Percentiles rank a stretch among this genome's conserved stretches.
These are phyloP conservation scores for Amphibalanus amphitrite DNA, from an alignment of 1,140 invertebrate species.

Conservation along the genomic window DNA sequence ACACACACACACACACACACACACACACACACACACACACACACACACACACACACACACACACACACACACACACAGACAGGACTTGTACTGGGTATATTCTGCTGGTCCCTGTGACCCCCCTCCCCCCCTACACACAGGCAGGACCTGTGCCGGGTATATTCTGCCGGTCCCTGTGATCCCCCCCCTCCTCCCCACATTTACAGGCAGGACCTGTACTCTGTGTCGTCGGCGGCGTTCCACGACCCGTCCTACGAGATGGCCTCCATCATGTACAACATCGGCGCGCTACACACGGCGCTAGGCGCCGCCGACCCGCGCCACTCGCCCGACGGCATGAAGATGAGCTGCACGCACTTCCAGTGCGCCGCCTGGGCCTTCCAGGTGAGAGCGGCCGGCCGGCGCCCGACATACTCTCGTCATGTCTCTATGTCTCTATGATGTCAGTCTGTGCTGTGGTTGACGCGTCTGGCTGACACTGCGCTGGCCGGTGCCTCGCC, in stretches of 20 bases:
- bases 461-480: not conserved
- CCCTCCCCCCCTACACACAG: too few species aligned
- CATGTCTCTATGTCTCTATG: slow-evolving; percentile 14
- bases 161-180: too few species aligned
- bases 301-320: slow-evolving; percentile 65
- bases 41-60: too few species aligned
- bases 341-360: slow-evolving; percentile 89
- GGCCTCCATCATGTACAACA: slow-evolving; percentile 82
- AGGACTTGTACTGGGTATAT: too few species aligned
- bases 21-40: too few species aligned
- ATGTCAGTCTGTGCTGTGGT: slow-evolving; percentile 10
- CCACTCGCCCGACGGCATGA: slow-evolving; percentile 73
- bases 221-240: slow-evolving; percentile 51
- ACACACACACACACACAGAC: too few species aligned
- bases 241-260: slow-evolving; percentile 82
- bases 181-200: too few species aligned
- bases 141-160: slow-evolving; percentile 21
- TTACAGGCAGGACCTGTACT: slow-evolving; percentile 65
- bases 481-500: not conserved
- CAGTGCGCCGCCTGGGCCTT: slow-evolving; percentile 95
- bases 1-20: too few species aligned
- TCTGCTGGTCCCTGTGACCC: too few species aligned
- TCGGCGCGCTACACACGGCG: slow-evolving; percentile 79
- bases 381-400: slow-evolving; percentile 33
- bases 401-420: not conserved